Conservation (phyloP, 2,888 invertebrate genomes). For the Nemurella pictetii region DNA sequence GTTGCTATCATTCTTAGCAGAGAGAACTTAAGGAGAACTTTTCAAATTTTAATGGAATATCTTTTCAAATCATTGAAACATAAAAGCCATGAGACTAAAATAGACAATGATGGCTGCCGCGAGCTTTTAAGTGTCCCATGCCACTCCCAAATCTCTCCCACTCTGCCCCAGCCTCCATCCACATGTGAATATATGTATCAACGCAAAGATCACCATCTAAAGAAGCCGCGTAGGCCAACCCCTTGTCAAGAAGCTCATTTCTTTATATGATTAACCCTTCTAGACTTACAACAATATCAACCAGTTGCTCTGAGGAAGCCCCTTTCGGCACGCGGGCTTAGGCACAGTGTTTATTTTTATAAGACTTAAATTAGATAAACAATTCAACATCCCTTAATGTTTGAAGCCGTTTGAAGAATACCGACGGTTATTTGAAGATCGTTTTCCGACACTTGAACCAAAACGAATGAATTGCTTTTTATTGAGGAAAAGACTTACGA, state of each 20-base stretch:
- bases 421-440: slow-evolving; percentile 10
- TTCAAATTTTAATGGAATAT: too few relatives aligned
- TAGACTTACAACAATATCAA: slow-evolving; percentile 21
- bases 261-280: slow-evolving; percentile 20
- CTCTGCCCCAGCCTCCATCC: not conserved
- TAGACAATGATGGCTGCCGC: slow-evolving; percentile 8
- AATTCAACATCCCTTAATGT: slow-evolving; percentile 31
- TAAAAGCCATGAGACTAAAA: slow-evolving; percentile 6
- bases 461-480: not conserved
- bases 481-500: not conserved
- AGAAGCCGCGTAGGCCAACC: not conserved
- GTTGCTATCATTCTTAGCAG: not conserved
- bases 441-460: not conserved
- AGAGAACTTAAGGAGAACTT: too few relatives aligned
- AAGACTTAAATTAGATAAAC: slow-evolving; percentile 38
- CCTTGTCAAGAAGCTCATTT: slow-evolving; percentile 13
- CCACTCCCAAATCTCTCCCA: slow-evolving; percentile 4
- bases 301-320: slow-evolving; percentile 1
- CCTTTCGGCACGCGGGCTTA: slow-evolving; percentile 14
- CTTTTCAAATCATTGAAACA: not conserved
- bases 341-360: slow-evolving; percentile 36
- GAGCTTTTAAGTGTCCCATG: not conserved
- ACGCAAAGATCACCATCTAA: not conserved
- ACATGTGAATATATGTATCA: slow-evolving; percentile 1
- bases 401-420: slow-evolving; percentile 13